These are phyloP conservation scores for Lethenteron reissneri DNA, from an alignment of 2,113 vertebrate genomes.

Conservation along the genomic window DNA sequence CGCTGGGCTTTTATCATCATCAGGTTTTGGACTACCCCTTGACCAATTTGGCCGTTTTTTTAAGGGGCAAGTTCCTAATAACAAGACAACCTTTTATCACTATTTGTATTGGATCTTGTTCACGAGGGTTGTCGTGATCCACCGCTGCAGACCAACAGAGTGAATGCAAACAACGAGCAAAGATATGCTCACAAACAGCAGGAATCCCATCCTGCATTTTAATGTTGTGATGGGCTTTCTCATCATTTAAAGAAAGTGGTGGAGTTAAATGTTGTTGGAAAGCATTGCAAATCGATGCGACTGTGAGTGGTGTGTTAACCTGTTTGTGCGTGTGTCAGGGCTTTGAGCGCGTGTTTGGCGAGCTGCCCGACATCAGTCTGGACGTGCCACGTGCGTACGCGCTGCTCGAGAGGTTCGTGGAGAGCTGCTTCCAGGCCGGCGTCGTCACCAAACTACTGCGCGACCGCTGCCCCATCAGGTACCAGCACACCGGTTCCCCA, in stretches of 20 bases:
- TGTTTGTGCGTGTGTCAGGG: conserved; percentile 29
- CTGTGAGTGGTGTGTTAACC: too few species aligned
- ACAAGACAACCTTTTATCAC: too few species aligned
- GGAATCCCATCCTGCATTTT: background rate
- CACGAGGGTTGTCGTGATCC: too few species aligned
- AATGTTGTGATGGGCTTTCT: background rate
- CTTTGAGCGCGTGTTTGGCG: conserved; percentile 72
- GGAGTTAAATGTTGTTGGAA: too few species aligned
- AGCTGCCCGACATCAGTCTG: conserved; percentile 90
- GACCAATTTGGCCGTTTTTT: too few species aligned
- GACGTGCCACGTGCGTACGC: conserved; percentile 82
- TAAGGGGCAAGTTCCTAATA: too few species aligned
- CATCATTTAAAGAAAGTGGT: background rate
- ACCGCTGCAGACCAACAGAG: background rate
- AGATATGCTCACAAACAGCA: background rate
- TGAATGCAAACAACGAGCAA: background rate
- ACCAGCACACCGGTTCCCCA: conserved; percentile 5
- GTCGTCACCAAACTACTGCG: conserved; percentile 56
- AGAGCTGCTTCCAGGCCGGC: conserved; percentile 59
- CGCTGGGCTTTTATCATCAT: too few species aligned
- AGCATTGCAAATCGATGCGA: too few species aligned
- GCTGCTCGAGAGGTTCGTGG: conserved; percentile 73
- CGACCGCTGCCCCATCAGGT: conserved; percentile 84
- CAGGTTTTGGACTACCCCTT: too few species aligned
- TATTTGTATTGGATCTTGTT: too few species aligned